Conservation (phyloP, 2,113 vertebrate species). For the Microcebus lehilahytsara region DNA sequence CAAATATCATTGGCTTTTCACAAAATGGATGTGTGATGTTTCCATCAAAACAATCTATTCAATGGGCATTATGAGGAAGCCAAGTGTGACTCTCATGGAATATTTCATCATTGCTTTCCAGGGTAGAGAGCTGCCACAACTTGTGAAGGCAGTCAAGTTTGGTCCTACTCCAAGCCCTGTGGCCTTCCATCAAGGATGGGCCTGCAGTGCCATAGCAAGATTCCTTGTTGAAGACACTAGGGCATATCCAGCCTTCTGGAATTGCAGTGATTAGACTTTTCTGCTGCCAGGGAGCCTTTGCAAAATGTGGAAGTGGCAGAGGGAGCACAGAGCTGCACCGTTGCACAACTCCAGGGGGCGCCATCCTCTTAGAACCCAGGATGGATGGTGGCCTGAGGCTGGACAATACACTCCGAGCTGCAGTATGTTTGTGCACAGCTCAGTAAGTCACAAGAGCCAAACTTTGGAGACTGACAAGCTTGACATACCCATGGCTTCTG, state of each 20-base stretch:
- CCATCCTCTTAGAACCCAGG: not conserved
- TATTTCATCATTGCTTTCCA: not conserved
- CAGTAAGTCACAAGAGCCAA: not conserved
- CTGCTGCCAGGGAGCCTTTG: not conserved
- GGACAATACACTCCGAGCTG: not conserved
- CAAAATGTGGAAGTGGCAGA: not conserved
- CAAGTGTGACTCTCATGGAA: not conserved
- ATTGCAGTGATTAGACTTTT: not conserved
- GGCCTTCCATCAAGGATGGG: not conserved
- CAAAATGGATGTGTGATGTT: conserved; percentile 40
- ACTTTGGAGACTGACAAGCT: not conserved
- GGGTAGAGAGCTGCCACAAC: not conserved
- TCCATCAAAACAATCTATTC: conserved; percentile 54
- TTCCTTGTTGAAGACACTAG: not conserved
- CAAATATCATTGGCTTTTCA: conserved; percentile 66
- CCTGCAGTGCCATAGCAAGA: not conserved
- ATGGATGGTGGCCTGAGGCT: not conserved
- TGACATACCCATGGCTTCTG: not conserved
- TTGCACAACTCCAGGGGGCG: not conserved
- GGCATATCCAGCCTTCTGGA: not conserved
- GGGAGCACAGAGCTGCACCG: not conserved
- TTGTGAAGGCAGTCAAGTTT: not conserved
- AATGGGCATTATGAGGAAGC: conserved; percentile 24
- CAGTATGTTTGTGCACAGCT: not conserved
- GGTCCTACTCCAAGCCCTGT: not conserved